Evolutionary conservation across 2,888 invertebrate genomes (phyloP).

Genomic region (Eristalinus sepulchralis): DNA sequence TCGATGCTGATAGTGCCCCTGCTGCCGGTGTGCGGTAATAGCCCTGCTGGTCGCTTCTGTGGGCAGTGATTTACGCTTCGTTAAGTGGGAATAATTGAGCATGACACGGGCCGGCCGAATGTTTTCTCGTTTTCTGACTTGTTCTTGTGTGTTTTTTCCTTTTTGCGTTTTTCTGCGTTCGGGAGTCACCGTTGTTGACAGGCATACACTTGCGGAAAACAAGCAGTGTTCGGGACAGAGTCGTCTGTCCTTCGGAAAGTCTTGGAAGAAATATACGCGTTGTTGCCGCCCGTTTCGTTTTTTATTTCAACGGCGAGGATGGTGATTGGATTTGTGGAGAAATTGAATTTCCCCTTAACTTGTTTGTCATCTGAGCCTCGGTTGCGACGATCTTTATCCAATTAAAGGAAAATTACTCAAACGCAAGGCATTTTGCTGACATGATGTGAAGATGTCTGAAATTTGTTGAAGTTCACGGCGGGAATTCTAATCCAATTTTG

Average conservation of each 20-base stretch:
- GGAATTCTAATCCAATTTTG: not conserved
- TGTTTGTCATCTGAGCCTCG: not conserved
- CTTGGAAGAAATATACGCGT: not conserved
- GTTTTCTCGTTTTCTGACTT: constrained; percentile 25
- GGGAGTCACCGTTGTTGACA: constrained; percentile 8
- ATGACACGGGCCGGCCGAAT: constrained; percentile 61
- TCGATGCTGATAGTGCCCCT: constrained; percentile 11
- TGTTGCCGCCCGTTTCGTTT: not conserved
- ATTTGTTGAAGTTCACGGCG: not conserved
- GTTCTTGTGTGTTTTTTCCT: not conserved
- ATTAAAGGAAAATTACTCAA: not conserved
- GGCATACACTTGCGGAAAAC: constrained; percentile 36
- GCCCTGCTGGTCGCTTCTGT: constrained; percentile 39
- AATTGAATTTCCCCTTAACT: not conserved
- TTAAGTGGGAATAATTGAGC: constrained; percentile 70
- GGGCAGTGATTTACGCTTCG: constrained; percentile 64
- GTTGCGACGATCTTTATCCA: not conserved
- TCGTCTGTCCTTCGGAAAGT: not conserved
- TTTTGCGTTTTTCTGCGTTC: not conserved
- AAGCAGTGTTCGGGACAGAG: not conserved
- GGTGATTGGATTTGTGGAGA: constrained; percentile 18
- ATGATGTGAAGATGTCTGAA: not conserved
- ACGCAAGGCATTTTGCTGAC: not conserved
- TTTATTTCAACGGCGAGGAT: constrained; percentile 4
- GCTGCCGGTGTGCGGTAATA: constrained; percentile 35